Evolutionary conservation across 2,113 vertebrate species (phyloP).

Genomic region (Galbula dea): DNA sequence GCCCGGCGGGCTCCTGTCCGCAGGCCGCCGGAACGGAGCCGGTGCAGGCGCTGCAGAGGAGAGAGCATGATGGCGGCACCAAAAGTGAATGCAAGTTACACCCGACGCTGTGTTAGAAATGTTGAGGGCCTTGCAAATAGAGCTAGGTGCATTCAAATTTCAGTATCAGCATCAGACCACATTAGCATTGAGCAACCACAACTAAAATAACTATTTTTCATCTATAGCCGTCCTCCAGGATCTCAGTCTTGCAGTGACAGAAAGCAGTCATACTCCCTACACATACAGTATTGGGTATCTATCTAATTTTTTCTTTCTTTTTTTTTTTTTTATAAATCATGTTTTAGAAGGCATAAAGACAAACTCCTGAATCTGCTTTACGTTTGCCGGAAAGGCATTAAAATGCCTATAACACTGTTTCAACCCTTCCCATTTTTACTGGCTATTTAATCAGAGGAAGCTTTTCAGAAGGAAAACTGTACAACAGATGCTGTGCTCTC

Average conservation of each 20-base stretch:
- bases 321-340: no score
- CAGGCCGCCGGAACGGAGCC: not conserved
- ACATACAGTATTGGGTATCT: no score
- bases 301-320: no score
- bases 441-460: not conserved
- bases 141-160: no score
- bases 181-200: not conserved
- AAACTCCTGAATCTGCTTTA: not conserved
- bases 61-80: rapidly evolving
- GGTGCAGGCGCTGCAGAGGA: not conserved
- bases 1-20: no score
- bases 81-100: rapidly evolving
- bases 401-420: not conserved
- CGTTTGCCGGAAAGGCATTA: not conserved
- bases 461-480: not conserved
- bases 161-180: not conserved
- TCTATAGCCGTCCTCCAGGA: not conserved
- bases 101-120: rapidly evolving
- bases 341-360: not conserved
- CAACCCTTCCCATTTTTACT: not conserved
- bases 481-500: not conserved
- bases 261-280: not conserved
- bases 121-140: not conserved
- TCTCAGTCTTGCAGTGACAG: not conserved
- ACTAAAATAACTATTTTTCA: not conserved